These are phyloP conservation scores for Bombycilla garrulus DNA, from an alignment of 2,113 vertebrate species.

Conservation along the genomic window DNA sequence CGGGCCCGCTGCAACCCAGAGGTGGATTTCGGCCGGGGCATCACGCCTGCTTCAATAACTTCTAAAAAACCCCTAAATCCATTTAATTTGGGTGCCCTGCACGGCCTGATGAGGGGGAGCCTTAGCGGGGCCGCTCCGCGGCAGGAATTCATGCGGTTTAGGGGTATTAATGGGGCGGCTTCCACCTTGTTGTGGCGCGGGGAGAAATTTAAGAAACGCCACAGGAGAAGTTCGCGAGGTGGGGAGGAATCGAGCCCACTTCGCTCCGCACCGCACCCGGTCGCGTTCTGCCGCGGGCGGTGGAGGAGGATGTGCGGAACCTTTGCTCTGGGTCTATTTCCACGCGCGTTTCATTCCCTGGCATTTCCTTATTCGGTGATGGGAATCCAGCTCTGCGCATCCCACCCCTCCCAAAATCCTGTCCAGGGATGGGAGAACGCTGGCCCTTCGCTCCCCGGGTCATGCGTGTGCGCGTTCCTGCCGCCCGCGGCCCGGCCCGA, in stretches of 20 bases:
- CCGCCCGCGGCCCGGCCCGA: too few relatives aligned
- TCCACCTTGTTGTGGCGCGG: rapidly evolving
- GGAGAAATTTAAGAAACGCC: neutral
- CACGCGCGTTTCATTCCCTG: neutral
- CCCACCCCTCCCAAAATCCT: neutral
- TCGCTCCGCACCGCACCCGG: neutral
- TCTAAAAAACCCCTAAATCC: neutral
- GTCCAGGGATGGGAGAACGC: rapidly evolving
- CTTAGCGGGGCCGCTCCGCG: neutral
- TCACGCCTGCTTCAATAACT: neutral
- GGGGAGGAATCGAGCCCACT: too few relatives aligned
- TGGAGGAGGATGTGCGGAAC: neutral
- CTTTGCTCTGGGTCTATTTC: rapidly evolving
- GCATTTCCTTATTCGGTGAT: neutral
- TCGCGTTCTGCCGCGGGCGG: too few relatives aligned
- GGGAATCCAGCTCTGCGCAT: neutral
- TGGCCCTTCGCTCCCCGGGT: too few relatives aligned
- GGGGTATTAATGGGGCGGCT: neutral
- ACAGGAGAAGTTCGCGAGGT: neutral
- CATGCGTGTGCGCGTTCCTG: neutral
- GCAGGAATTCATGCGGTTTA: neutral
- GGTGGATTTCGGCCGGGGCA: neutral
- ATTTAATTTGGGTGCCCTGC: neutral
- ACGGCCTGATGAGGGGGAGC: neutral
- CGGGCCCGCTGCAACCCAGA: neutral